Conservation (phyloP, 92 coral and sea anemone genomes). For the Porites evermanni region DNA sequence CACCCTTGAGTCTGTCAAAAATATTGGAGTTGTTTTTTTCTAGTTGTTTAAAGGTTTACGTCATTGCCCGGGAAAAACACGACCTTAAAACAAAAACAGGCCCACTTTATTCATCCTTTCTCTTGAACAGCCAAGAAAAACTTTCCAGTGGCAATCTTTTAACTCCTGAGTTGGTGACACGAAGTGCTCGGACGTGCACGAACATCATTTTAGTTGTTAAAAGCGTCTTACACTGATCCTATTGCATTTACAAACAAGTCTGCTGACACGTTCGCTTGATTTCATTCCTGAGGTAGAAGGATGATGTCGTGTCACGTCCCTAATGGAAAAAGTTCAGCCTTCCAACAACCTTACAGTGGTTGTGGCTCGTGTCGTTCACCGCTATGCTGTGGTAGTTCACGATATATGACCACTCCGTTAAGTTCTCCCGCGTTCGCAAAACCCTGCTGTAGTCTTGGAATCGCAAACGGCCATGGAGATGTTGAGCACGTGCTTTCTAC, state of each 20-base stretch:
- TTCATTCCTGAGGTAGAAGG: background rate
- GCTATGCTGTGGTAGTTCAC: background rate
- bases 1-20: constrained; percentile 12
- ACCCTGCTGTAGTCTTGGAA: background rate
- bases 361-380: background rate
- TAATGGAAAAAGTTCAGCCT: background rate
- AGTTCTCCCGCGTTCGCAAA: background rate
- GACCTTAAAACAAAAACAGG: background rate
- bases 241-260: background rate
- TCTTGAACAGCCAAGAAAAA: background rate
- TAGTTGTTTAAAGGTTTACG: background rate
- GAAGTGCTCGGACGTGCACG: background rate
- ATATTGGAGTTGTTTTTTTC: constrained; percentile 3
- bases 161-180: background rate
- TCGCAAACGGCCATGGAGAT: background rate
- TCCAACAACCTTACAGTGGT: background rate
- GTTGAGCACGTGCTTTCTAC: background rate
- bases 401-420: background rate
- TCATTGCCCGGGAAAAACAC: background rate
- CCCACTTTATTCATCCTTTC: background rate
- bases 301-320: background rate
- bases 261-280: background rate
- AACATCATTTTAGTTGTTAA: background rate
- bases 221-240: background rate
- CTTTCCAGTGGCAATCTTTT: background rate